Conservation (phyloP, 2,113 vertebrate species). For the Anser brachyrhynchus region DNA sequence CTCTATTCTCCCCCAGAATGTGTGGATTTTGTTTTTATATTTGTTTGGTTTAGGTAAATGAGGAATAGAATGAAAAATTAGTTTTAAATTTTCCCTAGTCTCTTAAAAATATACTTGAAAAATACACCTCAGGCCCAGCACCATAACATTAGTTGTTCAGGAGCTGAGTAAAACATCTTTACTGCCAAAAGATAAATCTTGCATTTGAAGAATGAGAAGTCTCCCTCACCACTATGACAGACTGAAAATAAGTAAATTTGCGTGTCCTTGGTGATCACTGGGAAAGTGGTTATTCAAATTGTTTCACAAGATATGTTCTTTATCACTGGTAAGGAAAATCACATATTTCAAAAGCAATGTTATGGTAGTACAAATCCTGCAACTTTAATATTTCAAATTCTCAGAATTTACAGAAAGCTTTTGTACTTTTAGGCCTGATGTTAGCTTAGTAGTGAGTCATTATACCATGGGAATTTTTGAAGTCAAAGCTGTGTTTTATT, state of each 20-base stretch:
- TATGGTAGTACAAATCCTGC: background rate
- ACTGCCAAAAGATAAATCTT: background rate
- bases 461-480: background rate
- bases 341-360: background rate
- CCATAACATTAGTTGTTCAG: background rate
- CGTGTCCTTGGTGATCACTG: background rate
- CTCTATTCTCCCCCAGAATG: accelerated
- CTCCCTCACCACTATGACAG: background rate
- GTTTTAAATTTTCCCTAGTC: background rate
- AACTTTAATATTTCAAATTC: background rate
- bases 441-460: background rate
- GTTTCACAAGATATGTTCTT: background rate
- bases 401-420: background rate
- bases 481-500: background rate
- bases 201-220: background rate
- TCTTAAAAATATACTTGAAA: background rate
- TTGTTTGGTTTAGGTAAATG: background rate
- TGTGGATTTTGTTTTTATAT: background rate
- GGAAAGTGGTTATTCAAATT: background rate
- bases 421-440: background rate
- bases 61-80: background rate
- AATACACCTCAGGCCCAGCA: background rate
- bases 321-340: background rate
- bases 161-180: background rate
- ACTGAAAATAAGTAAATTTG: too few species aligned